Conservation (phyloP, 2,113 vertebrate species). For the Tretioscincus oriximinensis region DNA sequence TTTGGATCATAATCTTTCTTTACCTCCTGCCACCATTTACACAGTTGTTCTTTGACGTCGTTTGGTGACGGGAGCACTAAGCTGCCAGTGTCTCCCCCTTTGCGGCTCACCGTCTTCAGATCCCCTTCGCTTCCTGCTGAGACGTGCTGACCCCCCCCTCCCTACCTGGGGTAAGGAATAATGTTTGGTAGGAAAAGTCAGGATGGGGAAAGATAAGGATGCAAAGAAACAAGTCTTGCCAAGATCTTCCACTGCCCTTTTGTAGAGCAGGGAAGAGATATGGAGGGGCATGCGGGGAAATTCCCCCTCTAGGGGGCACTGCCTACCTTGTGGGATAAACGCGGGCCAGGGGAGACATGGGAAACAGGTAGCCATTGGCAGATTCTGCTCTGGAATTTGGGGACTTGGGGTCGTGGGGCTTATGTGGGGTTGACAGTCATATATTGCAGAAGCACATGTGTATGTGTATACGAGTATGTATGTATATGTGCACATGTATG, state of each 20-base stretch:
- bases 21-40: not conserved
- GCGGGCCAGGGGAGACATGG: not conserved
- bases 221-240: not conserved
- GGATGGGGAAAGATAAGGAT: not conserved
- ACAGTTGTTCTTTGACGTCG: conserved; percentile 18
- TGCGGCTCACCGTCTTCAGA: not conserved
- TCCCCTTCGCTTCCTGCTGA: conserved; percentile 8
- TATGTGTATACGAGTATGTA: no score
- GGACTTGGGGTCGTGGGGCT: not conserved
- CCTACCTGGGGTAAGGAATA: conserved; percentile 7
- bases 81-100: not conserved
- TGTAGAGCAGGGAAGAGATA: not conserved
- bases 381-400: no score
- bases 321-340: not conserved
- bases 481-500: no score
- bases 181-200: not conserved
- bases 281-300: no score
- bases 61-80: conserved; percentile 13
- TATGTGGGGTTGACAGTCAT: not conserved
- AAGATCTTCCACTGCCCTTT: not conserved
- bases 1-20: conserved; percentile 14
- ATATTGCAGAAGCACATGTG: no score
- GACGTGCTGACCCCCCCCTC: conserved; percentile 5
- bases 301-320: not conserved
- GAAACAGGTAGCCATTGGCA: not conserved